phyloP scores from a whole-genome alignment of 1,140 invertebrate genomes.

The Pseudoatta argentina region DNA sequence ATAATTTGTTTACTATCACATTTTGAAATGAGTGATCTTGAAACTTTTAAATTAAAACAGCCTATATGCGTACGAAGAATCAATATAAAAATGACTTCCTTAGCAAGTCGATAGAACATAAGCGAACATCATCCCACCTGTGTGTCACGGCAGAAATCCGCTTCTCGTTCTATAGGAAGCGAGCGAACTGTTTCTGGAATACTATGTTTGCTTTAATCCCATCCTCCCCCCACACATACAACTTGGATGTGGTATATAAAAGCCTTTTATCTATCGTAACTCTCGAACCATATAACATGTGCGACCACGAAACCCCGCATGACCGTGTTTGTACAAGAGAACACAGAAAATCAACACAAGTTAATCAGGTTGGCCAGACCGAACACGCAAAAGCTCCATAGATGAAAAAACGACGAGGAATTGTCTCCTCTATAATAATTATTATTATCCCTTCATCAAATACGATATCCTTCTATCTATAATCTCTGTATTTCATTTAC shows the following conservation, averaged over 20 bases:
- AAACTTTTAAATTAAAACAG: neutral
- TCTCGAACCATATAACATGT: slow-evolving; percentile 42
- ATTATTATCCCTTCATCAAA: slow-evolving; percentile 34
- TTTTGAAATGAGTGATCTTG: neutral
- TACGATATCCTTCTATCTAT: neutral
- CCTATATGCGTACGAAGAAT: neutral
- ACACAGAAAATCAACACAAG: slow-evolving; percentile 68
- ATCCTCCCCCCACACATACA: neutral
- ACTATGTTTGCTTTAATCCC: slow-evolving; percentile 47
- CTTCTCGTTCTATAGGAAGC: slow-evolving; percentile 2
- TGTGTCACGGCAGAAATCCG: neutral
- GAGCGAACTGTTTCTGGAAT: slow-evolving; percentile 29
- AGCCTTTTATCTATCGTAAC: slow-evolving; percentile 56
- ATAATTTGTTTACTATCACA: neutral
- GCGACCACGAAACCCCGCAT: slow-evolving; percentile 5
- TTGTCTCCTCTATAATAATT: neutral
- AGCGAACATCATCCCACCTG: slow-evolving; percentile 1
- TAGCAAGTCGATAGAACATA: neutral
- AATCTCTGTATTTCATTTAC: neutral
- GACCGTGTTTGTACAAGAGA: slow-evolving; percentile 53
- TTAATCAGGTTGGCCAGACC: slow-evolving; percentile 58
- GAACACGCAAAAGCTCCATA: neutral
- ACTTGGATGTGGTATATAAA: slow-evolving; percentile 42
- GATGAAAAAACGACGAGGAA: neutral
- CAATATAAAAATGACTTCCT: slow-evolving; percentile 42